These are phyloP conservation scores for Lophius americanus DNA, from an alignment of 2,797 vertebrate species.

Conservation along the genomic window DNA sequence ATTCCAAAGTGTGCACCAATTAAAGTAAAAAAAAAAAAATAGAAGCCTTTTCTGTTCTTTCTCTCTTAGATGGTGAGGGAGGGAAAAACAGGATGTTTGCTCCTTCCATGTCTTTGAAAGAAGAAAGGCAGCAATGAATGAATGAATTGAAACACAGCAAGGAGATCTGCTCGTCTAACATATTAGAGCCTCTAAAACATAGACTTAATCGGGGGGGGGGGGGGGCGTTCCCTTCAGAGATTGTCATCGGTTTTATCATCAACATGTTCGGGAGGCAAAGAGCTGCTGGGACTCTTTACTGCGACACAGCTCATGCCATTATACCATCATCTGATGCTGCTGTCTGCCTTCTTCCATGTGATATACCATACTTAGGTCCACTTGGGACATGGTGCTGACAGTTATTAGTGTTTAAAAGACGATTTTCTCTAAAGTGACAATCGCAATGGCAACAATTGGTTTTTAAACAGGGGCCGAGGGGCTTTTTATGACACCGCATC, in stretches of 20 bases:
- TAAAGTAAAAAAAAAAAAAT: constrained; percentile 41
- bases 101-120: constrained; percentile 51
- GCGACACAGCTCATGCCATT: constrained; percentile 47
- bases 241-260: constrained; percentile 60
- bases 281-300: constrained; percentile 32
- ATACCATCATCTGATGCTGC: constrained; percentile 25
- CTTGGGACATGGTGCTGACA: constrained; percentile 29
- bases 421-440: constrained; percentile 29
- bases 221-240: constrained; percentile 36
- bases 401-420: constrained; percentile 35
- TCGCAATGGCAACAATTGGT: constrained; percentile 7
- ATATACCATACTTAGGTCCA: constrained; percentile 25
- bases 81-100: constrained; percentile 17
- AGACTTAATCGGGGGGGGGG: constrained; percentile 44
- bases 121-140: constrained; percentile 61
- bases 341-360: constrained; percentile 23
- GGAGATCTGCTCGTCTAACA: constrained; percentile 65
- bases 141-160: constrained; percentile 59
- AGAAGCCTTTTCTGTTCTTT: constrained; percentile 46
- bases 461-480: constrained; percentile 31
- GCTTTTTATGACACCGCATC: constrained; percentile 11
- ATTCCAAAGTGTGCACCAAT: constrained; percentile 66
- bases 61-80: constrained; percentile 36
- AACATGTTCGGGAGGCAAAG: constrained; percentile 41
- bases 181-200: constrained; percentile 72